Evolutionary conservation across 2,888 invertebrate species (phyloP).

Genomic region (Sipha maydis): DNA sequence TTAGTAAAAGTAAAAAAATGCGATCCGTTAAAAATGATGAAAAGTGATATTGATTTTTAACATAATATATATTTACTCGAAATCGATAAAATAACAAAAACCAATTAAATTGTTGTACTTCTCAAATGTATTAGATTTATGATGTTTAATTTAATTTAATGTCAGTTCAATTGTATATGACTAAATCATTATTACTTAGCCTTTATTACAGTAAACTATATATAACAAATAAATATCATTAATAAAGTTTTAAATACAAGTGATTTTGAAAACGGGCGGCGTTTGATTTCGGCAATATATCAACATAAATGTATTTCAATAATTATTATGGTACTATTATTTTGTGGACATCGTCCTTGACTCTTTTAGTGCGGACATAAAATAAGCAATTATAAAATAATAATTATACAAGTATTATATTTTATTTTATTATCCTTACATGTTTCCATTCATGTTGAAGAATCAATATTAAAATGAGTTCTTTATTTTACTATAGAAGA

Average conservation of each 20-base stretch:
- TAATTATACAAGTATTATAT: no score
- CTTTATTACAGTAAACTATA: neutral
- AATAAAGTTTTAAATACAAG: no score
- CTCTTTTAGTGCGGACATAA: neutral
- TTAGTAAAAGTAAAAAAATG: no score
- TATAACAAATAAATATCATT: neutral
- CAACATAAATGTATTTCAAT: neutral
- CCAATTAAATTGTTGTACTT: neutral
- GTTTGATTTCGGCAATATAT: neutral
- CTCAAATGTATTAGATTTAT: neutral
- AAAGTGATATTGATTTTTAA: no score
- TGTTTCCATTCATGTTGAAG: no score
- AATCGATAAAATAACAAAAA: neutral
- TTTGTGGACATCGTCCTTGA: neutral
- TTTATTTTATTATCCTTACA: no score
- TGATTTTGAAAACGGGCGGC: neutral
- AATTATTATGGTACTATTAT: no score
- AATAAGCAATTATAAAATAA: no score
- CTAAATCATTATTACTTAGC: neutral
- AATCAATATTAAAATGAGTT: no score
- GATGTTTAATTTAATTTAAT: neutral
- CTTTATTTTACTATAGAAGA: no score
- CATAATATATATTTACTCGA: no score
- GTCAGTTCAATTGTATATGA: neutral
- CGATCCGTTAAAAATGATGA: no score